Evolutionary conservation across 2,113 vertebrate genomes (phyloP).

Genomic region (Zingel zingel): DNA sequence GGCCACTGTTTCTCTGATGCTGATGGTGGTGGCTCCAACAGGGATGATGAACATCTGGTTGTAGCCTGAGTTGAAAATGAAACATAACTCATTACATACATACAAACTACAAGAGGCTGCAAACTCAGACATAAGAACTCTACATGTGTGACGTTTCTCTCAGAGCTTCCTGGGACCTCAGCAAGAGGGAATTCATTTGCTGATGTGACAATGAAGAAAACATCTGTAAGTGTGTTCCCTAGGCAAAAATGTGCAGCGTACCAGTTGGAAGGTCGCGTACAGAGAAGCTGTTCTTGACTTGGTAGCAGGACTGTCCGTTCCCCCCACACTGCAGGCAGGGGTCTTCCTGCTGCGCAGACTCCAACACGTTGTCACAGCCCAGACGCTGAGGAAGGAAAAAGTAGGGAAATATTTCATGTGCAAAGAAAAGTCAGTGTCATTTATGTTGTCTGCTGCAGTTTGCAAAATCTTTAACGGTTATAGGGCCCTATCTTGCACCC

Average conservation of each 20-base stretch:
- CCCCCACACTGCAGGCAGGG: conserved; percentile 95
- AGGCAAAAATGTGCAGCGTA: conserved; percentile 60
- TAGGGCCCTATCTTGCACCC: too few species aligned
- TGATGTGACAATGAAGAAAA: neutral
- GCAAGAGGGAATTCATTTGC: neutral
- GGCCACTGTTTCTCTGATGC: conserved; percentile 89
- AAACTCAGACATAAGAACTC: neutral
- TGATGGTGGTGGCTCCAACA: conserved; percentile 91
- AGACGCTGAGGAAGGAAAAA: conserved; percentile 80
- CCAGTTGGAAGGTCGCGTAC: conserved; percentile 87
- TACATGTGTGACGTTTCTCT: too few species aligned
- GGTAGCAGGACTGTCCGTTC: conserved; percentile 88
- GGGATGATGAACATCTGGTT: conserved; percentile 95
- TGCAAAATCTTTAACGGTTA: neutral
- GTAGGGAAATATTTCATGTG: accelerated
- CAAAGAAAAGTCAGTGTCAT: neutral
- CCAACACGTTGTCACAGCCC: conserved; percentile 93
- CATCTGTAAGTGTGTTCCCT: neutral
- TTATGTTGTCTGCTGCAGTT: neutral
- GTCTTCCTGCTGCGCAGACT: conserved; percentile 92
- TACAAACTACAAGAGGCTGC: neutral
- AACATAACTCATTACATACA: neutral
- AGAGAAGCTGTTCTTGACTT: conserved; percentile 87
- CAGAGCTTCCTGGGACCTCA: neutral
- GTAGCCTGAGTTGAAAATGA: conserved; percentile 86